phyloP scores from a whole-genome alignment of 1,140 invertebrate species.

The Euwallacea similis region DNA sequence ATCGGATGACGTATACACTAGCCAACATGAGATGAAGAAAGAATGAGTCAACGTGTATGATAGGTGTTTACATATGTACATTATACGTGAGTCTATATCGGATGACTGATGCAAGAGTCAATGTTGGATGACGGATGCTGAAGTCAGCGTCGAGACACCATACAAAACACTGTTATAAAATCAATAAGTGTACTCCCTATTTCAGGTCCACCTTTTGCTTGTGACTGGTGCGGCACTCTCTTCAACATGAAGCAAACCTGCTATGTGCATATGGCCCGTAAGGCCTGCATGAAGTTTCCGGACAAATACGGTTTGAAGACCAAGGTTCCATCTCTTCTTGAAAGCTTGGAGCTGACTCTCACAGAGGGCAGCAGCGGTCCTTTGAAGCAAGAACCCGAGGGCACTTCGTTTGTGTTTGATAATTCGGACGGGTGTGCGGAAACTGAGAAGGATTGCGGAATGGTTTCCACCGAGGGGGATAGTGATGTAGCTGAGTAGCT shows the following conservation, averaged over 20 bases:
- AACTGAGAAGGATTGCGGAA: too few species aligned
- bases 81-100: too few species aligned
- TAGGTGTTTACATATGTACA: too few species aligned
- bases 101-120: background rate
- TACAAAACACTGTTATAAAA: background rate
- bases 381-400: too few species aligned
- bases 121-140: background rate
- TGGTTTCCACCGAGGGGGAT: too few species aligned
- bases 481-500: too few species aligned
- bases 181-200: background rate
- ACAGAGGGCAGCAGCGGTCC: background rate
- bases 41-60: too few species aligned
- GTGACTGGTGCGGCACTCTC: constrained; percentile 14
- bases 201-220: constrained; percentile 24
- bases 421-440: too few species aligned
- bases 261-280: constrained; percentile 31
- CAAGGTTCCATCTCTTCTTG: background rate
- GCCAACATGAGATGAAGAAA: too few species aligned
- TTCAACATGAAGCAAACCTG: constrained; percentile 36
- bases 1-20: too few species aligned
- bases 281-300: constrained; percentile 29
- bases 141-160: too few species aligned
- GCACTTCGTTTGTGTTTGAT: too few species aligned
- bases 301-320: constrained; percentile 32
- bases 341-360: background rate